Conservation (phyloP, 1,140 invertebrate genomes). For the Brachionus angularis region DNA sequence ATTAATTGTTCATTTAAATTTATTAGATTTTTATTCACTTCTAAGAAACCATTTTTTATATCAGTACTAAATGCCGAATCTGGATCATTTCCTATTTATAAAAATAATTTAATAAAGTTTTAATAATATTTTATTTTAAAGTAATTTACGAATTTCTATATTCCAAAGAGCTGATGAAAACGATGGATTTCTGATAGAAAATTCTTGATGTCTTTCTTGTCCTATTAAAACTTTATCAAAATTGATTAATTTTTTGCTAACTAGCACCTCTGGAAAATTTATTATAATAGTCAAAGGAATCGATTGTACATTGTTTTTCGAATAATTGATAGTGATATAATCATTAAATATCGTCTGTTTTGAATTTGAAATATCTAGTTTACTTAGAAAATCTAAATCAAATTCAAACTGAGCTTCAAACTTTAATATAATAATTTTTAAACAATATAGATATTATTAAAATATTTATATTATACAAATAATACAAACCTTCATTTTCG, state of each 20-base stretch:
- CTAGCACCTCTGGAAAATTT: neutral
- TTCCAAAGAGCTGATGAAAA: conserved; percentile 26
- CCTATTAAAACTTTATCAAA: neutral
- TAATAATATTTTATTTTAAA: neutral
- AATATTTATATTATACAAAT: neutral
- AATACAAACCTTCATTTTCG: neutral
- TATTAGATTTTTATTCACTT: neutral
- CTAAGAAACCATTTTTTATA: neutral
- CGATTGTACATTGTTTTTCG: neutral
- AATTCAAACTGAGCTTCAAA: too few relatives aligned
- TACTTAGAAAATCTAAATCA: too few relatives aligned
- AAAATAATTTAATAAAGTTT: neutral
- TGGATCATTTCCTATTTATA: neutral
- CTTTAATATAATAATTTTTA: too few relatives aligned
- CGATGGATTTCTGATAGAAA: conserved; percentile 17
- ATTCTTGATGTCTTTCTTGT: conserved; percentile 8
- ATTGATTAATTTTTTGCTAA: neutral
- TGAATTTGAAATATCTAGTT: too few relatives aligned
- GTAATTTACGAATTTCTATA: neutral
- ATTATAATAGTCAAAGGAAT: conserved; percentile 3
- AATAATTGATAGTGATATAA: too few relatives aligned
- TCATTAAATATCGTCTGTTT: too few relatives aligned
- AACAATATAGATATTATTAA: neutral
- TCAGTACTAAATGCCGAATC: conserved; percentile 7
- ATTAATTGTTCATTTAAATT: conserved; percentile 15